Base-by-base conservation (phyloP, 2,113 vertebrate species). In the Symphodus melops region DNA sequence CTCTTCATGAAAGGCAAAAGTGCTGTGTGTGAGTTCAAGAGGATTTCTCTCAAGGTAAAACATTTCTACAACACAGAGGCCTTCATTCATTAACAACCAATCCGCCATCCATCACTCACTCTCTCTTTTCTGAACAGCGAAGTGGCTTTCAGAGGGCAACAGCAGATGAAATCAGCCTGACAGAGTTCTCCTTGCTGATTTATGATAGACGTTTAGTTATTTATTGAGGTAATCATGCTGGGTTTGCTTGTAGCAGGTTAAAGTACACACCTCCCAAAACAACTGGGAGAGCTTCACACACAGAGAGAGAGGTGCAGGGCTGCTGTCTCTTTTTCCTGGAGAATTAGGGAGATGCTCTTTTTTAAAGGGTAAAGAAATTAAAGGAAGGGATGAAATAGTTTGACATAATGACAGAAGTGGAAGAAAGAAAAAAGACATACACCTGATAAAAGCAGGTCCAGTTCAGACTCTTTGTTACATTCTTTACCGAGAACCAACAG, bases 161-260 rank as follows among this genome's bases (percentile, higher is more conserved):
- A 57, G 75, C 69, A 37, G 61, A 46, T 42, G 79, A 86, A 81
- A 79, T 79, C 78, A 55, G 53, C 13, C 58, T 68, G 74, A 84
- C 82, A 85, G 58, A 75, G 61, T 36, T 77, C 62, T 66, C 20
- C 70, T 67, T 19, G 68, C 62, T 90, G 88, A 91, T 92, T 89
- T 87, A 89, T 81, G 89, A 72, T 67, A 69, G 46, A 67, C 46
- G 64, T 78, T 81, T 62, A 75, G 72, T 86, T 89, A 89, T 90
- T 86, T 87, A 87, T 81, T 82, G 88, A n/a, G 55, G 71, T 86
- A 86, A 92, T 89, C 72, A 89, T 57, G 46, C 77, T 53, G 4
- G 67, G 46, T 48, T 36, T 65, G 71, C 71, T 77, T 65, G 72
- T 46, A 71, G 72, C 77, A 73, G 74, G 71, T 76, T 65, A 70